Conservation (phyloP, 2,113 vertebrate genomes). For the Thermophis baileyi region DNA sequence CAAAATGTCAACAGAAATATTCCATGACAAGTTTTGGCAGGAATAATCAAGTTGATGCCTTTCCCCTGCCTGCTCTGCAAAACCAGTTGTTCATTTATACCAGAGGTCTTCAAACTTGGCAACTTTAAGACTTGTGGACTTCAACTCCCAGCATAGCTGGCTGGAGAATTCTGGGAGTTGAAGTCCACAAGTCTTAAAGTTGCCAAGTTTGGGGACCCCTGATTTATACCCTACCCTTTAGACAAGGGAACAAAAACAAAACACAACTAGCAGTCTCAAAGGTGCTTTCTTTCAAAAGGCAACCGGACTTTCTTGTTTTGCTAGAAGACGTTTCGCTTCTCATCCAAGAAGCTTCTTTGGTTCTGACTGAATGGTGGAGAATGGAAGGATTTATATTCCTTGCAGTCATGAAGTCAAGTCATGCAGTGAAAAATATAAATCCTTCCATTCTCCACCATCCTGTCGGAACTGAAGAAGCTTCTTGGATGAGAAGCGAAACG, state of each 20-base stretch:
- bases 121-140: too few species aligned
- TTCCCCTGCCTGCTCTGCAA: neutral
- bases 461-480: neutral
- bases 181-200: too few species aligned
- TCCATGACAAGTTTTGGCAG: neutral
- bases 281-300: neutral
- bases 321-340: neutral
- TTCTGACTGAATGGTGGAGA: neutral
- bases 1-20: neutral
- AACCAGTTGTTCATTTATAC: neutral
- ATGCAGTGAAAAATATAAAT: neutral
- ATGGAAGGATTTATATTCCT: neutral
- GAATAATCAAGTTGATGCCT: neutral
- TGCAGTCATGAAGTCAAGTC: neutral
- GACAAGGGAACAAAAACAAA: neutral
- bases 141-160: too few species aligned
- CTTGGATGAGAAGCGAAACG: neutral
- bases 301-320: neutral
- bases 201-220: too few species aligned
- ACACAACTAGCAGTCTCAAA: neutral
- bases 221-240: neutral
- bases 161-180: too few species aligned
- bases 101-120: too few species aligned
- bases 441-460: neutral
- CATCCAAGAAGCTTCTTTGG: neutral